phyloP scores from a whole-genome alignment of 2,888 invertebrate species.

The Heteromyza rotundicornis region DNA sequence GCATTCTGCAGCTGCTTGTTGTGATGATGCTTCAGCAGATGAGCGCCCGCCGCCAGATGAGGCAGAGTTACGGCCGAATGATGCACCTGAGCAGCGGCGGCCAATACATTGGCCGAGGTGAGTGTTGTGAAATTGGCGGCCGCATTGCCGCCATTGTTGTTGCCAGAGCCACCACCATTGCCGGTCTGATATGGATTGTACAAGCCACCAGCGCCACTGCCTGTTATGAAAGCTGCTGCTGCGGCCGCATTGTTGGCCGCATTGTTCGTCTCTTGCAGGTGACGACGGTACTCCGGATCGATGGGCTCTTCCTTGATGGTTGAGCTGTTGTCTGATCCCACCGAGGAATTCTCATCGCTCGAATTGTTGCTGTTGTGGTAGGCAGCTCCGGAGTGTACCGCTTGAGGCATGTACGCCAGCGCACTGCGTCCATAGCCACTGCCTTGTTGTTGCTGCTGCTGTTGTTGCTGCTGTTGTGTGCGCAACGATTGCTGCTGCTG shows the following conservation, averaged over 20 bases:
- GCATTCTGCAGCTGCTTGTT: conserved; percentile 52
- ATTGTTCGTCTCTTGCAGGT: conserved; percentile 64
- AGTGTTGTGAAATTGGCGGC: conserved; percentile 67
- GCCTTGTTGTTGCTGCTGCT: conserved; percentile 57
- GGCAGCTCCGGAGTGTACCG: conserved; percentile 73
- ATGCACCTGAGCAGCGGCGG: too few relatives aligned
- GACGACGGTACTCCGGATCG: conserved; percentile 78
- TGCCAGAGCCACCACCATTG: conserved; percentile 51
- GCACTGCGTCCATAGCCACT: conserved; percentile 70
- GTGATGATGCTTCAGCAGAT: conserved; percentile 65
- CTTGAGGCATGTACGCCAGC: conserved; percentile 90
- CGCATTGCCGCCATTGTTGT: conserved; percentile 58
- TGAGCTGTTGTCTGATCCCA: conserved; percentile 72
- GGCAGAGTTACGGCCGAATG: conserved; percentile 64
- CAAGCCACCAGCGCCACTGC: conserved; percentile 56
- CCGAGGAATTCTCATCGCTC: conserved; percentile 67
- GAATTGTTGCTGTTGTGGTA: conserved; percentile 65
- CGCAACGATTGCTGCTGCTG: too few relatives aligned
- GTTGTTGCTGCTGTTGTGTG: conserved; percentile 56
- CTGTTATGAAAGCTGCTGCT: conserved; percentile 52
- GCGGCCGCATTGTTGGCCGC: conserved; percentile 57
- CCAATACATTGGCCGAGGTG: conserved; percentile 66
- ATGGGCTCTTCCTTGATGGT: conserved; percentile 88
- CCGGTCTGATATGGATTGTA: conserved; percentile 53
- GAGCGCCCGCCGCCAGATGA: conserved; percentile 59